Evolutionary conservation across 2,888 invertebrate species (phyloP), one percentile per base, ranked within the genome.

Genomic region (Tetropium fuscum): DNA sequence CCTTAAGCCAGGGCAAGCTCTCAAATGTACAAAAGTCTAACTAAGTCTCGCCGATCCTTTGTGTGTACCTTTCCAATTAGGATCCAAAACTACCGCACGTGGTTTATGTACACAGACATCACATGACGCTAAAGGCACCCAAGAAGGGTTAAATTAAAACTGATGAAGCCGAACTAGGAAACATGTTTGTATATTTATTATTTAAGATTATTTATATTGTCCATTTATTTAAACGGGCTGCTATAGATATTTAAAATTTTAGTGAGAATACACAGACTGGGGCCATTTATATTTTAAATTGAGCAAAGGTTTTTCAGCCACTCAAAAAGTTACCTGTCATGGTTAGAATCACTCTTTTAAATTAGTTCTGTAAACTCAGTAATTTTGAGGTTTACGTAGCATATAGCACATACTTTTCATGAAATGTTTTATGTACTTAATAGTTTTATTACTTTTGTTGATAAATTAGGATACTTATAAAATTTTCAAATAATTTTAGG

Each of bases 11-110:
- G 38, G 13, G 10, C 18, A 40, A 40, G 41, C 59, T 51, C 59
- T 55, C 40, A 55, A 60, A 55, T 41, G 51, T 25, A 60, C 43
- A 47, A 60, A 60, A 56, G 51, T 56, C 51, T 40, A 32, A 51
- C 44, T 48, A 47, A 60, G 56, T 56, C 60, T 49, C 45, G 47
- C 19, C 53, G 53, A 53, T 60, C 53, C 60, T 22, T 60, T 36
- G 27, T 53, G 49, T 60, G 56, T 60, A 56, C 53, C 56, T 56
- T 60, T 56, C 30, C 60, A 53, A 56, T 60, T 60, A 60, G 60
- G 55, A 48, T 51, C 16, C 51, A 53, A 60, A 55, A 60, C 56
- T 41, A 53, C 27, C 51, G 47, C 34, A 32, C 27, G 51, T 47
- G 53, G 56, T 60, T 51, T 45, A 41, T 53, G 48, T 41, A 53